Conservation (phyloP, 2,888 invertebrate genomes). For the Balanococcus diminutus region DNA sequence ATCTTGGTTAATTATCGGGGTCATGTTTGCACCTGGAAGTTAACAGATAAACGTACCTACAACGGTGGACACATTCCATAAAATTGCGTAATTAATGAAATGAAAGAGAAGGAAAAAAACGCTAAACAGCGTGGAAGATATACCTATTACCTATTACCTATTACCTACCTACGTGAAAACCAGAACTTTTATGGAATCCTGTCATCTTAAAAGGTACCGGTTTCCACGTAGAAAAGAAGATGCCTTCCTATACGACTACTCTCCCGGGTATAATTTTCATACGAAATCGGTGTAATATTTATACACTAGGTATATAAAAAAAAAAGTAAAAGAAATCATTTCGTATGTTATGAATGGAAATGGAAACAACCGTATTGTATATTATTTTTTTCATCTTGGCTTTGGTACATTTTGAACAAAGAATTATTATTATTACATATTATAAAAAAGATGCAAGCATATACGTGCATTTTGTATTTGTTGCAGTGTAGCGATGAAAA, state of each 20-base stretch:
- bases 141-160: neutral
- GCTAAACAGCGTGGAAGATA: neutral
- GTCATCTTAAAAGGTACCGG: constrained; percentile 9
- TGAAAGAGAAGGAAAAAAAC: neutral
- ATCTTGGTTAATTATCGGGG: constrained; percentile 19
- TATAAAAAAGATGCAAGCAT: neutral
- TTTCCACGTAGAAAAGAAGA: neutral
- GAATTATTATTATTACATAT: neutral
- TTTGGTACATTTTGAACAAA: neutral
- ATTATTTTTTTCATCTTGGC: neutral
- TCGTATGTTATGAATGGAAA: neutral
- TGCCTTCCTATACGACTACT: neutral
- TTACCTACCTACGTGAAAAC: neutral
- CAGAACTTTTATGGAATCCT: constrained; percentile 14
- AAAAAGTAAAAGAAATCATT: neutral
- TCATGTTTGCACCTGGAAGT: neutral
- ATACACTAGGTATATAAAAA: neutral
- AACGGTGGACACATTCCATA: constrained; percentile 12
- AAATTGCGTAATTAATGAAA: constrained; percentile 7
- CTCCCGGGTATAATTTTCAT: neutral
- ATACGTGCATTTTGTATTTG: neutral
- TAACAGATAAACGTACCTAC: neutral
- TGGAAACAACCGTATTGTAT: neutral
- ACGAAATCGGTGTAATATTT: neutral
- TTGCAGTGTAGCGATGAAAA: neutral